Base-by-base conservation (phyloP, 2,888 invertebrate genomes). In the Drosophila pegasa region DNA sequence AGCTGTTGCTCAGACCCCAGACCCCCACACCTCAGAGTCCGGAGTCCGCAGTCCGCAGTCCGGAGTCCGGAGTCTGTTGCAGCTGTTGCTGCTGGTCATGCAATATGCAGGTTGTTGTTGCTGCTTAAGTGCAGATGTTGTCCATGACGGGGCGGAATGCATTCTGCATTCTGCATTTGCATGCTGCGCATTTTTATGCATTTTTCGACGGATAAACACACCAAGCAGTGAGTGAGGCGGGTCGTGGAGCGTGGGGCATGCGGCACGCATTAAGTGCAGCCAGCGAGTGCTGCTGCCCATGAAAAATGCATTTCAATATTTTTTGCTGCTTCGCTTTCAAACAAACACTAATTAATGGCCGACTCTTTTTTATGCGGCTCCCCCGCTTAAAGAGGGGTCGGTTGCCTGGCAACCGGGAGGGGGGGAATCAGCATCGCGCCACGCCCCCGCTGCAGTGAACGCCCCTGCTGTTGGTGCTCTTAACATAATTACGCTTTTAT, bases 231-330 rank as follows among this genome's bases (percentile, higher is more conserved):
- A n/a, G n/a, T n/a, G n/a, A n/a, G n/a, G n/a, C n/a, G n/a, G n/a
- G n/a, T n/a, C n/a, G n/a, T n/a, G n/a, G n/a, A n/a, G n/a, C n/a
- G n/a, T n/a, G n/a, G n/a, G n/a, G n/a, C n/a, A 50, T 9, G 43
- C 35, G 41, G n/a, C 29, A 56, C 51, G 50, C 55, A 56, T 59
- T 61, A 59, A 71, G 29, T 62, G 66, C 56, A 50, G 59, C 41
- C 47, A 51, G 38, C 67, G 67, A 50, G 35, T 43, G 45, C 54
- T 51, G 51, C 35, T 55, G 61, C 5, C 68, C 72, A 80, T 88
- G 71, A 78, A 88, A 82, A 82, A 82, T 88, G 83, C 83, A 86
- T 86, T 82, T 82, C 87, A 82, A 78, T 78, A 74, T 66, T 56
- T 65, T 78, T 73, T 47, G 50, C 37, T 48, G 48, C 59, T 29